These are phyloP conservation scores for Lasioglossum zephyrum DNA, from an alignment of 2,888 invertebrate genomes.

Conservation along the genomic window DNA sequence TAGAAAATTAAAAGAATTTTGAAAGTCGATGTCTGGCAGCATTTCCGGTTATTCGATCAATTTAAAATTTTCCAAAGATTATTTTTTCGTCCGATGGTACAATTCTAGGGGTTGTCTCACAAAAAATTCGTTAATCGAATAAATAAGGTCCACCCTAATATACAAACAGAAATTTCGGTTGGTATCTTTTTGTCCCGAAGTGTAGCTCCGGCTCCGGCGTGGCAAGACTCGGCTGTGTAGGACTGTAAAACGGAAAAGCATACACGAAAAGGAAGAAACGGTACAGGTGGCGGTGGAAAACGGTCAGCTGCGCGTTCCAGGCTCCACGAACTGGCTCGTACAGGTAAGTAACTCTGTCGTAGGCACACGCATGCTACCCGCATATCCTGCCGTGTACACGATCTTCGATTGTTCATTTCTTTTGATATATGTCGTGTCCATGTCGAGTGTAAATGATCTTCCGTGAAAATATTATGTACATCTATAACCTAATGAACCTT, in stretches of 20 bases:
- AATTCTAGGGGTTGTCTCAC: no score
- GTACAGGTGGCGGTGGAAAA: constrained; percentile 68
- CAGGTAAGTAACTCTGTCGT: constrained; percentile 31
- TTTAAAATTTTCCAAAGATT: no score
- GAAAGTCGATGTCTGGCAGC: no score
- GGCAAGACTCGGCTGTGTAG: constrained; percentile 2
- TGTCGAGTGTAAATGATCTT: not conserved
- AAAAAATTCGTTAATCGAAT: no score
- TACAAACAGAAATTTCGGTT: not conserved
- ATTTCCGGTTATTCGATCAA: no score
- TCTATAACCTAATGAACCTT: not conserved
- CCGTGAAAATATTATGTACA: not conserved
- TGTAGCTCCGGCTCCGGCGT: not conserved
- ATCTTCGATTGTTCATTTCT: not conserved
- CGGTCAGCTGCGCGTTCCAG: constrained; percentile 62
- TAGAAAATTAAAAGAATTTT: no score
- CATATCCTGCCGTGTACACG: constrained; percentile 16
- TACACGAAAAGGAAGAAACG: constrained; percentile 45
- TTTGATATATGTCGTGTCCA: not conserved
- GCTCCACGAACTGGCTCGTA: constrained; percentile 28
- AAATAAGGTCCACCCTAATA: no score
- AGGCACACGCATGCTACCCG: constrained; percentile 32
- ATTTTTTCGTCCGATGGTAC: no score
- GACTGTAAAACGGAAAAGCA: constrained; percentile 64
- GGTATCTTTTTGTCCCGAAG: not conserved